Conservation (phyloP, 2,797 vertebrate species). For the Chrysocyon brachyurus region DNA sequence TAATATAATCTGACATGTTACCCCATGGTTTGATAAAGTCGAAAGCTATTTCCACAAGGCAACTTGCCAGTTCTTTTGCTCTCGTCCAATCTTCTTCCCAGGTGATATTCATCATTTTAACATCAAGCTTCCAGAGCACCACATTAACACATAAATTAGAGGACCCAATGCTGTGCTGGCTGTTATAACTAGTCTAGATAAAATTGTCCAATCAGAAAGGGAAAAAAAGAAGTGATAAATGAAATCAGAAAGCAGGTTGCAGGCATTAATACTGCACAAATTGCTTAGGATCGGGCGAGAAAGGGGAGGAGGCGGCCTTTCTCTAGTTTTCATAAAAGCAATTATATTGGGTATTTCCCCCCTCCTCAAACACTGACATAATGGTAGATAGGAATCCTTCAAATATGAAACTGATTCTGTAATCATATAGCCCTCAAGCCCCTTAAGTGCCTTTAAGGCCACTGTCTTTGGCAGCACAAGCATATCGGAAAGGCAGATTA, state of each 20-base stretch:
- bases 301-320: neutral
- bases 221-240: conserved; percentile 59
- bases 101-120: conserved; percentile 84
- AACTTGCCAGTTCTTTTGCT: conserved; percentile 67
- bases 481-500: conserved; percentile 52
- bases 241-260: conserved; percentile 56
- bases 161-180: conserved; percentile 28
- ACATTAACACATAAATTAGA: conserved; percentile 68
- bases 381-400: conserved; percentile 67
- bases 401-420: conserved; percentile 75
- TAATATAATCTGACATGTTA: conserved; percentile 85
- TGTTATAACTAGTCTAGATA: conserved; percentile 70
- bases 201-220: conserved; percentile 69
- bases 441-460: conserved; percentile 74
- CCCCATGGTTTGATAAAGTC: conserved; percentile 79
- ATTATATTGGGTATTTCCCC: conserved; percentile 13
- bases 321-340: conserved; percentile 62
- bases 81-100: conserved; percentile 74
- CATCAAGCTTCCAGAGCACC: conserved; percentile 67
- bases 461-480: conserved; percentile 63
- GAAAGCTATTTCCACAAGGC: conserved; percentile 79
- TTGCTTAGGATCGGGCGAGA: conserved; percentile 1
- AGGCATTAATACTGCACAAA: conserved; percentile 18
- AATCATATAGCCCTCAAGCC: conserved; percentile 65
- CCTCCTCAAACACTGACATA: conserved; percentile 46